Percentiles rank a stretch among this genome's conserved stretches.
Conservation (phyloP, 2,113 vertebrate species). For the Isichthys henryi region DNA sequence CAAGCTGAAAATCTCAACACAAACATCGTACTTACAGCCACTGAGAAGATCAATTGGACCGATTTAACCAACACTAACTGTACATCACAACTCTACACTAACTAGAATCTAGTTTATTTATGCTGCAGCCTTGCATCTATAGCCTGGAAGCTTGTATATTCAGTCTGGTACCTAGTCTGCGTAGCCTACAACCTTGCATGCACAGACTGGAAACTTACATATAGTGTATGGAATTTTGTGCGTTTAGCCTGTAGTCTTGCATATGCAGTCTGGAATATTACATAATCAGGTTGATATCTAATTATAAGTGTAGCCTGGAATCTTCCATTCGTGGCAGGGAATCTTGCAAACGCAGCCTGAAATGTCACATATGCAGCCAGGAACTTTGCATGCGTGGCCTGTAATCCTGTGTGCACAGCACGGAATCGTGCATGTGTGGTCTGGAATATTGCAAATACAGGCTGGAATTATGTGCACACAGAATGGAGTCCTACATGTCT, state of each 20-base stretch:
- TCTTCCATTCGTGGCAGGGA: background rate
- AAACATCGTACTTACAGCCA: background rate
- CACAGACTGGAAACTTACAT: background rate
- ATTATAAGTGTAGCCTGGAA: background rate
- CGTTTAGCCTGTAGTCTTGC: background rate
- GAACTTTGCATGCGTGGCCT: background rate
- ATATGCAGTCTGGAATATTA: background rate
- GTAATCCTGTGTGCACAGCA: background rate
- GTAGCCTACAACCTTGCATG: background rate
- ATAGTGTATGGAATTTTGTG: background rate
- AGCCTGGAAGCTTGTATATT: background rate
- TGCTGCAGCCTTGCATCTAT: background rate
- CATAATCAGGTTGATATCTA: background rate
- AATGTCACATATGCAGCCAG: background rate
- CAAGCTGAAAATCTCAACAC: conserved; percentile 7
- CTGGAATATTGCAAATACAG: background rate
- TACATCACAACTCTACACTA: background rate
- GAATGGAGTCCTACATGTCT: background rate
- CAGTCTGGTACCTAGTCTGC: background rate
- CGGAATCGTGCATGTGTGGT: background rate
- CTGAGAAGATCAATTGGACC: background rate
- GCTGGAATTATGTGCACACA: background rate
- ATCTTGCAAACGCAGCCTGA: background rate
- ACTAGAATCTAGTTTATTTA: background rate
- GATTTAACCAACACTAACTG: background rate